A percentile compares a stretch with the other conserved stretches of the same genome.
Conservation (phyloP, 2,113 vertebrate genomes). For the Dendrocopos noguchii region DNA sequence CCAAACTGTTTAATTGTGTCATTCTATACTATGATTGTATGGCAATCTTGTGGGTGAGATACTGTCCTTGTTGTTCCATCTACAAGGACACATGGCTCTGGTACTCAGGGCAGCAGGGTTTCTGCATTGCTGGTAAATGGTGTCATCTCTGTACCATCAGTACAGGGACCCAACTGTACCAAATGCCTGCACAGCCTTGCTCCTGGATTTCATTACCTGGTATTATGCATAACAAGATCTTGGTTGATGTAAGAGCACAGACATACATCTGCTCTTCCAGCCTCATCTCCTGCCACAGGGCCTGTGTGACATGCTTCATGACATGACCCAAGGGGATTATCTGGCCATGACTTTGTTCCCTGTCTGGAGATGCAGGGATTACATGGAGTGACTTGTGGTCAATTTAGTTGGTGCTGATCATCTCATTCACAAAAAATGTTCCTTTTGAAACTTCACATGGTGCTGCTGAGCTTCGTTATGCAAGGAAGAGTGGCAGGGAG, state of each 20-base stretch:
- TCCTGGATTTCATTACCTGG: neutral
- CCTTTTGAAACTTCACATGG: neutral
- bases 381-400: neutral
- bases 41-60: neutral
- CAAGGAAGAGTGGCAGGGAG: neutral
- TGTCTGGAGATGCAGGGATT: neutral
- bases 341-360: neutral
- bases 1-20: too few relatives aligned
- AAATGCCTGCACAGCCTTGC: neutral
- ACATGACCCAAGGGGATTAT: neutral
- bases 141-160: neutral
- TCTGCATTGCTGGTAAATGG: neutral
- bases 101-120: neutral
- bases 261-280: accelerated
- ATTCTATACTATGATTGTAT: neutral
- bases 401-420: neutral
- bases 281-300: neutral
- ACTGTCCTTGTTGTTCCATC: accelerated
- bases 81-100: neutral
- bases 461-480: conserved; percentile 22
- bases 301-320: neutral
- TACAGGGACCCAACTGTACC: neutral
- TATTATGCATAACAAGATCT: neutral
- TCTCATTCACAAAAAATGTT: conserved; percentile 23
- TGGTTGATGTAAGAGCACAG: neutral